A percentile compares a stretch with the other conserved stretches of the same genome.
Evolutionary conservation across 1,140 invertebrate genomes (phyloP).

Genomic region (Zaprionus ornatus): DNA sequence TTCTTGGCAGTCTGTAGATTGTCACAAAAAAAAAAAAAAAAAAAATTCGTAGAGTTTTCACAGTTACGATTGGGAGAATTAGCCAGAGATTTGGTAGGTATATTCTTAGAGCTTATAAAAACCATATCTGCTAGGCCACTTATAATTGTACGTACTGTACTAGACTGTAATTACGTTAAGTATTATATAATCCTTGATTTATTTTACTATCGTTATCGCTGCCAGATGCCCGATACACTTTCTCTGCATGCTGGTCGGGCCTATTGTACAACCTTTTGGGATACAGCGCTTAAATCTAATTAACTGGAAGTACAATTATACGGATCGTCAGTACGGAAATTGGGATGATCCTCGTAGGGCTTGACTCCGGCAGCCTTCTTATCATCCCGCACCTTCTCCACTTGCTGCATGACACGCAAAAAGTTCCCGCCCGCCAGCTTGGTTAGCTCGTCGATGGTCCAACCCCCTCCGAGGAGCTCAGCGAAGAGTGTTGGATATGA

Average conservation of each 20-base stretch:
- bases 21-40: constrained; percentile 58
- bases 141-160: constrained; percentile 15
- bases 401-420: constrained; percentile 89
- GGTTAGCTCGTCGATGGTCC: constrained; percentile 92
- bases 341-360: constrained; percentile 82
- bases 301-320: constrained; percentile 83
- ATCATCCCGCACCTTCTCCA: constrained; percentile 83
- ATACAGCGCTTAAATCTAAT: constrained; percentile 54
- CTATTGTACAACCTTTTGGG: constrained; percentile 66
- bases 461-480: constrained; percentile 91
- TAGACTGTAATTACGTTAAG: constrained; percentile 36
- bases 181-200: constrained; percentile 33
- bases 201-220: background rate
- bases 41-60: constrained; percentile 51
- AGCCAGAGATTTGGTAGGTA: constrained; percentile 35
- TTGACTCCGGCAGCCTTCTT: constrained; percentile 74
- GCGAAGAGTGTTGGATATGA: constrained; percentile 94
- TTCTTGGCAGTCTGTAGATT: constrained; percentile 76
- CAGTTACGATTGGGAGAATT: constrained; percentile 8
- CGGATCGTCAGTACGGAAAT: constrained; percentile 81
- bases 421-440: constrained; percentile 95
- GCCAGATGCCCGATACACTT: too few species aligned
- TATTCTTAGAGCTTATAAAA: constrained; percentile 70
- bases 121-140: constrained; percentile 55
- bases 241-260: constrained; percentile 25